phyloP scores from a whole-genome alignment of 2,888 invertebrate species.

The Drosophila sordidula region DNA sequence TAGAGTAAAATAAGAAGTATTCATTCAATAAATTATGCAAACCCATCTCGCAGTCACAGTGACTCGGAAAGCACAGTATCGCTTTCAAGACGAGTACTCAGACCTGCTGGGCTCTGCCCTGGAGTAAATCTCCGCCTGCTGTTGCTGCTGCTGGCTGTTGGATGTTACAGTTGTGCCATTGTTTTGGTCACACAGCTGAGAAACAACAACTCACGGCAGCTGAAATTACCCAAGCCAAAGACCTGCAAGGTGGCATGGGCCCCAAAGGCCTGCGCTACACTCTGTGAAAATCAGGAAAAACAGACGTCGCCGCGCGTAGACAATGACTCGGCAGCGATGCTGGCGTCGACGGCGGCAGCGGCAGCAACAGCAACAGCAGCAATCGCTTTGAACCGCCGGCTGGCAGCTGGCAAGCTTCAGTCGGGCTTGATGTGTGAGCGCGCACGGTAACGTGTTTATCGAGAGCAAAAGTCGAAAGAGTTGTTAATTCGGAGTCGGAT shows the following conservation, averaged over 20 bases:
- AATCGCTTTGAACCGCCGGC: slow-evolving; percentile 61
- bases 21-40: not conserved
- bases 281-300: slow-evolving; percentile 78
- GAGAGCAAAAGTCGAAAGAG: slow-evolving; percentile 4
- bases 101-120: slow-evolving; percentile 48
- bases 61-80: slow-evolving; percentile 34
- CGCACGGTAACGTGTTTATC: slow-evolving; percentile 46
- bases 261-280: slow-evolving; percentile 56
- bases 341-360: slow-evolving; percentile 12
- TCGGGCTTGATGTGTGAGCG: slow-evolving; percentile 63
- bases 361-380: slow-evolving; percentile 12
- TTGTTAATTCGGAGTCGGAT: slow-evolving; percentile 7
- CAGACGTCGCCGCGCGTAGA: slow-evolving; percentile 58
- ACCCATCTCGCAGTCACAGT: slow-evolving; percentile 35
- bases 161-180: slow-evolving; percentile 70
- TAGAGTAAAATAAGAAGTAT: too few species aligned
- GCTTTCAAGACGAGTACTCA: slow-evolving; percentile 30
- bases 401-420: slow-evolving; percentile 65
- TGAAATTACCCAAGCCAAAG: slow-evolving; percentile 80
- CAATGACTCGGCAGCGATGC: slow-evolving; percentile 65
- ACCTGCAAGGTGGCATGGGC: slow-evolving; percentile 78
- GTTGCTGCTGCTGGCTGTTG: slow-evolving; percentile 24
- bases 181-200: slow-evolving; percentile 80
- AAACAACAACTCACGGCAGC: slow-evolving; percentile 68
- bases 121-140: slow-evolving; percentile 59